Conservation (phyloP, 2,113 vertebrate genomes). For the Odobenus rosmarus region DNA sequence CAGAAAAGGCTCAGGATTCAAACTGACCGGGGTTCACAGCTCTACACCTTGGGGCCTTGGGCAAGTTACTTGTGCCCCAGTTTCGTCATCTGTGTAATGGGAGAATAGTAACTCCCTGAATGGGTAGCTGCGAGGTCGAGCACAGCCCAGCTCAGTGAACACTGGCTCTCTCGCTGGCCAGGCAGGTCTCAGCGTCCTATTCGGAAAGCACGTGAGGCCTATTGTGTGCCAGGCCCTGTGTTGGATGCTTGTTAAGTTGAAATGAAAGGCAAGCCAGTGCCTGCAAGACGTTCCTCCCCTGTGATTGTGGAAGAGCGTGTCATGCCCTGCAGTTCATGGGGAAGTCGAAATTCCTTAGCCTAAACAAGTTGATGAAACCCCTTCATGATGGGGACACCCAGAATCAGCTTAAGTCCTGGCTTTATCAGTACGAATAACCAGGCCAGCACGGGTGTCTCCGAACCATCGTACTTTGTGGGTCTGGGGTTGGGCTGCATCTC, state of each 20-base stretch:
- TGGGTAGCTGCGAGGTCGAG: neutral
- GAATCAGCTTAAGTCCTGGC: neutral
- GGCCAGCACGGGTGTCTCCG: neutral
- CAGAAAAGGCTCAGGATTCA: neutral
- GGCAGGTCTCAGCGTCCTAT: too few relatives aligned
- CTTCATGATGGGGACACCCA: neutral
- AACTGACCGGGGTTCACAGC: neutral
- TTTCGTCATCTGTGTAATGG: neutral
- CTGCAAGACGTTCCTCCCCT: neutral
- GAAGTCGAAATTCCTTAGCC: neutral
- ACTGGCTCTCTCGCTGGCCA: neutral
- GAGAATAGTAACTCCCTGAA: neutral
- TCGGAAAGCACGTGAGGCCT: neutral
- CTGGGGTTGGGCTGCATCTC: neutral
- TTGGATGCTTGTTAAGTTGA: neutral
- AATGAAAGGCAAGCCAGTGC: neutral
- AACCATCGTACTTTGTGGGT: neutral
- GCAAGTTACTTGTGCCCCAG: neutral
- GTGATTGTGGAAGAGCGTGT: neutral
- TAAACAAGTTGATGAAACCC: too few relatives aligned
- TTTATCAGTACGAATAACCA: neutral
- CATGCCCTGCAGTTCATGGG: fast-evolving
- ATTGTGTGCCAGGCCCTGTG: neutral
- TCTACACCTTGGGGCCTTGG: neutral
- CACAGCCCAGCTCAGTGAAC: neutral